Percentiles rank a stretch among this genome's conserved stretches.
Evolutionary conservation across 2,797 vertebrate species (phyloP).

Genomic region (Paramormyrops hopkinsi): DNA sequence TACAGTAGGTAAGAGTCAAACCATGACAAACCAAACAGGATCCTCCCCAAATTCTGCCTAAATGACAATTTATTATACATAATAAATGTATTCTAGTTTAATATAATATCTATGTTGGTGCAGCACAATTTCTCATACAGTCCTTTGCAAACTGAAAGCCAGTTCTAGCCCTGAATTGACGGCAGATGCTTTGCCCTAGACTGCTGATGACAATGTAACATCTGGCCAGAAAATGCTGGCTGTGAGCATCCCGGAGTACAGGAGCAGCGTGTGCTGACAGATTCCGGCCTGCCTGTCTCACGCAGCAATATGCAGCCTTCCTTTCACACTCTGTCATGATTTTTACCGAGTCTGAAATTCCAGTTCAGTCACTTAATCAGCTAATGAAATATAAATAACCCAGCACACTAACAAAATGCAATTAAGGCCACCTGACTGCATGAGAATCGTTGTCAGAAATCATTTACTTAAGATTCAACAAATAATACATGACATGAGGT

Average conservation of each 20-base stretch:
- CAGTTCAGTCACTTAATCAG: not conserved
- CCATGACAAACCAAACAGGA: not conserved
- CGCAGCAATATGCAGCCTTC: not conserved
- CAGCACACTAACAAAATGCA: not conserved
- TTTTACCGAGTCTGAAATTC: not conserved
- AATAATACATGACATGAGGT: not conserved
- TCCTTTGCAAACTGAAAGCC: not conserved
- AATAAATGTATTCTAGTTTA: not conserved
- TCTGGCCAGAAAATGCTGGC: not conserved
- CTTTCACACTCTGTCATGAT: not conserved
- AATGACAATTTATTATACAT: not conserved
- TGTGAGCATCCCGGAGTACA: not conserved
- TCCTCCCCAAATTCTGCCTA: not conserved
- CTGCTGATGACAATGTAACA: not conserved
- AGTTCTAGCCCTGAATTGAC: not conserved
- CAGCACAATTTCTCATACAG: not conserved
- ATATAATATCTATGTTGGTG: not conserved
- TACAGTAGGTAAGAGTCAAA: not conserved
- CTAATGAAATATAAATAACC: not conserved
- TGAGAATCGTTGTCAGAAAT: not conserved
- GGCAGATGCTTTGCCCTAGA: not conserved
- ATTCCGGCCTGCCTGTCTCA: not conserved
- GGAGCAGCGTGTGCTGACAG: not conserved
- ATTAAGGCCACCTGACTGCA: not conserved
- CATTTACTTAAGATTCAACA: not conserved